Evolutionary conservation across 2,113 vertebrate genomes (phyloP).

Genomic region (Callorhinus ursinus): DNA sequence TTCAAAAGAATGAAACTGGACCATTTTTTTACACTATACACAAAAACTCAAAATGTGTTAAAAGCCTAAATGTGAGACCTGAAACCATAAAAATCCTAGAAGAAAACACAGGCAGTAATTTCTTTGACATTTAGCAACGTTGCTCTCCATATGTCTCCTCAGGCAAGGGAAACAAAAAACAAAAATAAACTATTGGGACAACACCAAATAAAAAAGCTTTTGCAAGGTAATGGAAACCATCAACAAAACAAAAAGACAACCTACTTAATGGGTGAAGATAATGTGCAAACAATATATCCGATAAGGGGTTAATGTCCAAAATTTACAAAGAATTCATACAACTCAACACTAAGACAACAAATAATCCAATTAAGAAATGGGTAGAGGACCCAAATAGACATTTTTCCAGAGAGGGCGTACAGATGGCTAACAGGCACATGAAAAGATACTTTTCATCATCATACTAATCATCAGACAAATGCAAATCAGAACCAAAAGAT

Average conservation of each 20-base stretch:
- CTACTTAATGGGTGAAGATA: neutral
- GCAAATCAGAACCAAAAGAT: neutral
- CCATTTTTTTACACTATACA: neutral
- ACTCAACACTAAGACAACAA: neutral
- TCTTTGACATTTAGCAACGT: neutral
- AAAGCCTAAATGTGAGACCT: neutral
- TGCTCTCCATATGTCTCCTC: neutral
- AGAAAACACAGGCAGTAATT: neutral
- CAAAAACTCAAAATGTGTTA: neutral
- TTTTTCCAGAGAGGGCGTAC: neutral
- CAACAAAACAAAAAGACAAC: neutral
- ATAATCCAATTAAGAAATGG: neutral
- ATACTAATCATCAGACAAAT: neutral
- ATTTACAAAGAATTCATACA: neutral
- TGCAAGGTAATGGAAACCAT: neutral
- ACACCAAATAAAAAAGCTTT: neutral
- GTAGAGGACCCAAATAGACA: neutral
- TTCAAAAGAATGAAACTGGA: neutral
- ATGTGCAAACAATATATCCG: neutral
- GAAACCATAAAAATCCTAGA: neutral
- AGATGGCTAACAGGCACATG: neutral
- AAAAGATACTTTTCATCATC: neutral
- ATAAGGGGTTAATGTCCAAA: neutral
- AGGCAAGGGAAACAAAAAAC: neutral
- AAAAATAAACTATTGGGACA: neutral